Evolutionary conservation across 2,888 invertebrate species (phyloP), one percentile per base, ranked within the genome.

Genomic region (Oxyscelio sp.): DNA sequence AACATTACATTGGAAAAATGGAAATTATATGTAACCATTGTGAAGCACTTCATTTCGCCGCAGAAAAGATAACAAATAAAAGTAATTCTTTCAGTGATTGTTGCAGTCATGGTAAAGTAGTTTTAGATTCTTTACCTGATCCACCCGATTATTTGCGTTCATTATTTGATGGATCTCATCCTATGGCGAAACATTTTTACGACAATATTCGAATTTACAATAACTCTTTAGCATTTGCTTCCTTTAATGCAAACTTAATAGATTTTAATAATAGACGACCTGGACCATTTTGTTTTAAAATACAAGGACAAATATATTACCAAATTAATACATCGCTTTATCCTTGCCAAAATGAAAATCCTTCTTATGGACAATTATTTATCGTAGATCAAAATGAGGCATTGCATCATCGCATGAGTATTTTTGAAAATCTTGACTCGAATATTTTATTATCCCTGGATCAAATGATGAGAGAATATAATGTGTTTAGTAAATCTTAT

Each of bases 311-410:
- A n/a, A n/a, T n/a, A n/a, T n/a, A n/a, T n/a, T n/a, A n/a, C n/a
- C n/a, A n/a, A n/a, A n/a, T n/a, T n/a, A n/a, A n/a, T n/a, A n/a
- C n/a, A n/a, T n/a, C n/a, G n/a, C 70, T 81, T 8, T 66, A 78
- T 22, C 81, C 86, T 59, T 59, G 59, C n/a, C 19, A 45, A 9
- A 59, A 70, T 48, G 81, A 85, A 75, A 34, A 22, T 22, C 82
- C 82, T 22, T 50, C 17, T 40, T 85, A 71, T 40, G 82, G 86
- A 9, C 84, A 86, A 63, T 81, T 85, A 8, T 87, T 85, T 22
- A 85, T 85, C 15, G 21, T 85, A 9, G 86, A 85, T 80, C 48
- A 79, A 15, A 77, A 73, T 52, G 83, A 85, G 79, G 86, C 86
- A 22, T 4, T 45, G 8, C 21, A 9, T 8, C 45, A 48, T 24